Evolutionary conservation across 2,113 vertebrate genomes (phyloP), one percentile per base, ranked within the genome.

Genomic region (Chaetodon auriga): DNA sequence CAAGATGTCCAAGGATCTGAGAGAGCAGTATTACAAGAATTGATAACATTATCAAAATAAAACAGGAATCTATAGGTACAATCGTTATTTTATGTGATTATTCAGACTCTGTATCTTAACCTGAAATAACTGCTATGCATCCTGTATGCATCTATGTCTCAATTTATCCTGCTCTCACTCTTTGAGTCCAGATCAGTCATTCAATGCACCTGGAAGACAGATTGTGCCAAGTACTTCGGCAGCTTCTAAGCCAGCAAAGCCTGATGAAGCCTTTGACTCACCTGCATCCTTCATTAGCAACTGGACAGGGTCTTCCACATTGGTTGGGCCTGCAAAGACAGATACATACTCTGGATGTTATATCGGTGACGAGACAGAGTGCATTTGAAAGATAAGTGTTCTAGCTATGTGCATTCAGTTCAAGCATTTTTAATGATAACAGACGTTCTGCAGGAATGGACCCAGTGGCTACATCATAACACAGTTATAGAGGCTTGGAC

Each of bases 201-300:
- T n/a, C 16, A 18, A 65, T 35, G 11, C 21, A 43, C 35, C 45
- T 55, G 12, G 41, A 18, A 48, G 6, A 46, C 2, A 0, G 41
- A 48, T 10, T 4, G 54, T 1, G 0, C 2, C 1, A 23, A 41
- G 38, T 7, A 41, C 38, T 30, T 30, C 30, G 30, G 30, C 30
- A 30, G 25, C 23, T 43, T 46, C 21, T 66, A 8, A 61, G 35
- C 14, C 11, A n/a, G 2, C 9, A 74, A 51, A 21, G 30, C 0
- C 7, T 13, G 0, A 0, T 30, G 3, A 68, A 51, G 23, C 6
- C 14, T 71, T 75, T 63, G 4, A 88, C 89, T 90, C 95, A 99
- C 98, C 98, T 89, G 98, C 97, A 95, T 99, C 98, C 95, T 99
- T 99, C 91, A 99, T 97, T 80, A 97, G 94, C 84, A 99, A 72